Conservation (phyloP, 2,797 vertebrate species). For the Tamandua tetradactyla region DNA sequence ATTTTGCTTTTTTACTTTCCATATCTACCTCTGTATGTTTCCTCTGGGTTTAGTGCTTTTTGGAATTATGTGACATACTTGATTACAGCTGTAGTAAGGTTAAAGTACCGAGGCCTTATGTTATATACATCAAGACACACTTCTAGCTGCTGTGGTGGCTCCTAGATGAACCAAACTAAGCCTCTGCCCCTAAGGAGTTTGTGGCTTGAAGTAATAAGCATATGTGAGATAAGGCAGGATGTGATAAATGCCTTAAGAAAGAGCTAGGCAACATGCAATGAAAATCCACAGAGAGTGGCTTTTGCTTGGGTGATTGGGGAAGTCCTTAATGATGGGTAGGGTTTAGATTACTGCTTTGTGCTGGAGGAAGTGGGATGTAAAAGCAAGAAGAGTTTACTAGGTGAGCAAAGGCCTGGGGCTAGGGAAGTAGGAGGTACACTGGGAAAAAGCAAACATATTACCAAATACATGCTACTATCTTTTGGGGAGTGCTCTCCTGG, state of each 20-base stretch:
- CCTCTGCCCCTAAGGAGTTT: not conserved
- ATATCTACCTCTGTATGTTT: not conserved
- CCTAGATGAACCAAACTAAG: not conserved
- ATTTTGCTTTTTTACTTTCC: constrained; percentile 38
- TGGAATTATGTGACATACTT: not conserved
- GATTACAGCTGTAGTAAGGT: not conserved
- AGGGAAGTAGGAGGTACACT: not conserved
- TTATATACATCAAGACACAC: not conserved
- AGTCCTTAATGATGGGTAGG: not conserved
- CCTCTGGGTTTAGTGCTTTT: not conserved
- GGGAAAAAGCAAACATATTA: not conserved
- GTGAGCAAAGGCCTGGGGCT: not conserved
- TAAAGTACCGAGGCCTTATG: not conserved
- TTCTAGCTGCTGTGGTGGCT: not conserved
- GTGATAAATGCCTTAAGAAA: not conserved
- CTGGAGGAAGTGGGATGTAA: not conserved
- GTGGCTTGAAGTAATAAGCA: not conserved
- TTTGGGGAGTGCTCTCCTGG: not conserved
- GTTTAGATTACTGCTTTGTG: not conserved
- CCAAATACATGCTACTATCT: not conserved
- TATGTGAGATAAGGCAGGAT: not conserved
- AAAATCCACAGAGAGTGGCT: not conserved
- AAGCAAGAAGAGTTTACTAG: not conserved
- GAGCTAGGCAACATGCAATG: not conserved
- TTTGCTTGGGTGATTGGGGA: not conserved